Conservation (phyloP, 2,888 invertebrate genomes). For the Ophion obscuratus region DNA sequence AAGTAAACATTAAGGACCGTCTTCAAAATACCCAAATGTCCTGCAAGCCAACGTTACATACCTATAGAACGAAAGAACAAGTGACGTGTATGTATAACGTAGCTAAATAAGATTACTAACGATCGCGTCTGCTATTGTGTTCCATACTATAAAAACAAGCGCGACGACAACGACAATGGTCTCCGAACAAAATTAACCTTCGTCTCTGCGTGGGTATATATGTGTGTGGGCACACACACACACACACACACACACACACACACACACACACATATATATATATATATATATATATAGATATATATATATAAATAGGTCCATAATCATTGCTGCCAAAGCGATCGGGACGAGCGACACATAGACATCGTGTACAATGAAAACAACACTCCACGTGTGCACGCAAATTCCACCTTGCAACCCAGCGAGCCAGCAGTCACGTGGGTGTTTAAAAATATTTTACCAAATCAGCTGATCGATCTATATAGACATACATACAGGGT, state of each 20-base stretch:
- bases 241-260: no score
- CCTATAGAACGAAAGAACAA: no score
- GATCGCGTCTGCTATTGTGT: slow-evolving; percentile 7
- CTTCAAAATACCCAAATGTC: no score
- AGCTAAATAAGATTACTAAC: no score
- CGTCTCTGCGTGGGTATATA: slow-evolving; percentile 35
- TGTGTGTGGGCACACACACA: no score
- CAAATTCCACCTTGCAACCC: background rate
- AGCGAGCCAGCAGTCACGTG: background rate
- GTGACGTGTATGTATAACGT: no score
- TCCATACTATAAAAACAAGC: slow-evolving; percentile 49
- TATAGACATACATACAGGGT: no score
- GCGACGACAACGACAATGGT: slow-evolving; percentile 30
- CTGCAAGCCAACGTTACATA: no score
- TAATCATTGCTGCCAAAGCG: slow-evolving; percentile 37
- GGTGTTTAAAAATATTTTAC: background rate
- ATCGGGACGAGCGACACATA: slow-evolving; percentile 11
- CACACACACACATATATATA: no score
- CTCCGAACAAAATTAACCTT: slow-evolving; percentile 62
- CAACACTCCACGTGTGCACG: slow-evolving; percentile 1
- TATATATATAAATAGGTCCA: background rate
- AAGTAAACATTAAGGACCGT: no score
- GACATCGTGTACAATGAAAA: background rate
- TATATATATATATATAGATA: no score
- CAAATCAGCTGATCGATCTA: background rate